Conservation (phyloP, 2,888 invertebrate species). For the Boloria euphrosyne region DNA sequence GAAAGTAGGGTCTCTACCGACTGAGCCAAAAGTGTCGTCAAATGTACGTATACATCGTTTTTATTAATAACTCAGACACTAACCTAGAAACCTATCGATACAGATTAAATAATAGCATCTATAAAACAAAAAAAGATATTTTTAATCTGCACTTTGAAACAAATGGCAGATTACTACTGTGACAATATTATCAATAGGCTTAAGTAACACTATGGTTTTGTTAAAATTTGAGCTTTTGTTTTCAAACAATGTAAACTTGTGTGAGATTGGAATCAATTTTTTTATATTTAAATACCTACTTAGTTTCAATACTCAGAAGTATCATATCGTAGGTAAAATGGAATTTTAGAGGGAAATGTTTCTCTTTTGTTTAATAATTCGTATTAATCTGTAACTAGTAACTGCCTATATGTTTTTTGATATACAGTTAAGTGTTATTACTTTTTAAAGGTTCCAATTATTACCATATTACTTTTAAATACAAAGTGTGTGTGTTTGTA, state of each 20-base stretch:
- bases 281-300: neutral
- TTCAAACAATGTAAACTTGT: constrained; percentile 22
- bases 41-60: too few relatives aligned
- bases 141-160: constrained; percentile 19
- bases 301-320: constrained; percentile 11
- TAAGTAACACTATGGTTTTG: constrained; percentile 22
- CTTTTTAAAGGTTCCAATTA: too few relatives aligned
- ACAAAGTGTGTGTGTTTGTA: too few relatives aligned
- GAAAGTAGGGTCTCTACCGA: too few relatives aligned
- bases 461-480: too few relatives aligned
- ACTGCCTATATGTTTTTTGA: neutral
- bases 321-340: neutral
- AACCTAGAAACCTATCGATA: too few relatives aligned
- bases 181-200: constrained; percentile 31
- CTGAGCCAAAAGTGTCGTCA: too few relatives aligned
- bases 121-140: neutral
- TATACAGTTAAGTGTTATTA: too few relatives aligned
- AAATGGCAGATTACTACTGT: constrained; percentile 19
- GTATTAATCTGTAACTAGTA: neutral
- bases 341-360: neutral
- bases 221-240: constrained; percentile 22
- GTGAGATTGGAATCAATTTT: constrained; percentile 15
- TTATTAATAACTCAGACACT: too few relatives aligned
- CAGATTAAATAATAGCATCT: too few relatives aligned
- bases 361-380: neutral